Conservation (phyloP, 2,888 invertebrate genomes). For the Platycheirus albimanus region DNA sequence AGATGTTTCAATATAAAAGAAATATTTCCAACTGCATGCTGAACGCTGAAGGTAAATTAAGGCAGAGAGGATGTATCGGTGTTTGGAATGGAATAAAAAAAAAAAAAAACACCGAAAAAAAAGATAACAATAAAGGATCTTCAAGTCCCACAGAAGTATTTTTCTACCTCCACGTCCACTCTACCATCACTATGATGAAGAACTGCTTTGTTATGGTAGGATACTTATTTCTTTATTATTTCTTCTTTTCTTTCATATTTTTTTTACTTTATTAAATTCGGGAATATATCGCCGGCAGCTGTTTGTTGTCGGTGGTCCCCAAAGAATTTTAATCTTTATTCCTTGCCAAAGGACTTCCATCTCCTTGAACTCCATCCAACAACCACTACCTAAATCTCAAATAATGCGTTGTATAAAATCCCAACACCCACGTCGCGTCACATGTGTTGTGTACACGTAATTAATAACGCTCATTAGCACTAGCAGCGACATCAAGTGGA, state of each 20-base stretch:
- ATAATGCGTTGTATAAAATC: too few species aligned
- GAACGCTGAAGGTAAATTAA: too few species aligned
- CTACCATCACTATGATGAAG: too few species aligned
- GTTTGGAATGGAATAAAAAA: not conserved
- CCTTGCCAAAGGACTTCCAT: conserved; percentile 44
- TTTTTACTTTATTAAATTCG: too few species aligned
- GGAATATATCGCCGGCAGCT: conserved; percentile 49
- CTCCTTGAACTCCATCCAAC: not conserved
- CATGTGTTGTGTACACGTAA: too few species aligned
- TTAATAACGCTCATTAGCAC: conserved; percentile 19
- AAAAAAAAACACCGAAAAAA: not conserved
- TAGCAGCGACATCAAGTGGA: conserved; percentile 50
- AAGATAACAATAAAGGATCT: conserved; percentile 36
- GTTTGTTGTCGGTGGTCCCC: conserved; percentile 43
- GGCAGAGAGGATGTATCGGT: not conserved
- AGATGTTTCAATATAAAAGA: conserved; percentile 63
- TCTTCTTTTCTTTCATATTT: too few species aligned
- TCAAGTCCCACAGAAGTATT: conserved; percentile 12
- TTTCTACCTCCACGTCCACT: too few species aligned
- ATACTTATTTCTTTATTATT: too few species aligned
- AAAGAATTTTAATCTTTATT: conserved; percentile 33
- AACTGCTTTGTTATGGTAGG: too few species aligned
- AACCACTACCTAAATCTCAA: not conserved
- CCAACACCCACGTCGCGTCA: too few species aligned
- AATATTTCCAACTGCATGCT: conserved; percentile 24